phyloP scores from a whole-genome alignment of 2,113 vertebrate species.

The Callipepla squamata region DNA sequence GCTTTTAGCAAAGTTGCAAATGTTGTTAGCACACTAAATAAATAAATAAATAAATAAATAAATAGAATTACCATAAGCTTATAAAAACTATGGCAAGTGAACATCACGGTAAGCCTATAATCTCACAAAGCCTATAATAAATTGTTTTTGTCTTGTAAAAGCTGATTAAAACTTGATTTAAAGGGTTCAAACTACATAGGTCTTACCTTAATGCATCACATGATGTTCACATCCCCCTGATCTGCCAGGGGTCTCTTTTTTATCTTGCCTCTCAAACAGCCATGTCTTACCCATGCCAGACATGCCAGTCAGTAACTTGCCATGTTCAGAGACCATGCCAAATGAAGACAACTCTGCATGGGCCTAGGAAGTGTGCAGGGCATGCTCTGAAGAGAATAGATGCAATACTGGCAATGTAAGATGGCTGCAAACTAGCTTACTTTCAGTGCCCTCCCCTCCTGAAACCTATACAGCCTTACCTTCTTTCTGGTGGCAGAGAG shows the following conservation, averaged over 20 bases:
- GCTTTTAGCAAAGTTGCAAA: constrained; percentile 9
- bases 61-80: neutral
- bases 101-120: constrained; percentile 10
- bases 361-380: neutral
- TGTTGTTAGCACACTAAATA: neutral
- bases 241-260: neutral
- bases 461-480: neutral
- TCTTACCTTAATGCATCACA: constrained; percentile 1
- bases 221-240: neutral
- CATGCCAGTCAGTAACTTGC: neutral
- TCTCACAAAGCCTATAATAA: constrained; percentile 33
- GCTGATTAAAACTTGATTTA: constrained; percentile 57
- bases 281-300: neutral
- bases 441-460: neutral
- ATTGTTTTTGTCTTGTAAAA: constrained; percentile 40
- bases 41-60: too few relatives aligned
- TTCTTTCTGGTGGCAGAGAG: neutral
- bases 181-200: neutral
- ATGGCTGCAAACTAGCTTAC: neutral
- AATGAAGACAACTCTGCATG: neutral
- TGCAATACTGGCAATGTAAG: neutral
- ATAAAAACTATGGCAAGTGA: constrained; percentile 32
- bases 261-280: neutral
- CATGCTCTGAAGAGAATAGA: neutral
- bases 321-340: neutral